These are phyloP conservation scores for Nebria ingens DNA, from an alignment of 1,140 invertebrate species.

Conservation along the genomic window DNA sequence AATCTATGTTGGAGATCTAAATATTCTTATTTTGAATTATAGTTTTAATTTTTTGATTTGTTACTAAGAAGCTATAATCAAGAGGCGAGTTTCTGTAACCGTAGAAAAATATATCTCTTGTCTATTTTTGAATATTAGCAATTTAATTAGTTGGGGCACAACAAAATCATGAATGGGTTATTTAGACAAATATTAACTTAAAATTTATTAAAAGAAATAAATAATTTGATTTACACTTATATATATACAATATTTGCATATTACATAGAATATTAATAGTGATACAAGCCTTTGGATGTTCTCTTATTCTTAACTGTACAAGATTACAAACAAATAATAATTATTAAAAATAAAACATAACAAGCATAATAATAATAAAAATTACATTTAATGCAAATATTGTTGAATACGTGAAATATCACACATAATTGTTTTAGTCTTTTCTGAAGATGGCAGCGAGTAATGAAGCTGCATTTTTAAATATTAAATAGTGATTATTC, in stretches of 20 bases:
- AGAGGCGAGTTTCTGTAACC: no score
- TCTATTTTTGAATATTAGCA: no score
- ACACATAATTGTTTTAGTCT: neutral
- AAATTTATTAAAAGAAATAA: slow-evolving; percentile 4
- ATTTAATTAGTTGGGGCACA: no score
- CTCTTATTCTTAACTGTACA: neutral
- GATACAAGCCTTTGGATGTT: neutral
- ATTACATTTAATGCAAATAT: slow-evolving; percentile 3
- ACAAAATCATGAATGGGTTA: no score
- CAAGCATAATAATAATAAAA: neutral
- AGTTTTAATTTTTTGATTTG: no score
- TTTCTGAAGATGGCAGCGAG: neutral
- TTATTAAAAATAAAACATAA: neutral
- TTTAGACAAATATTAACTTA: neutral
- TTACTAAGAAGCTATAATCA: no score
- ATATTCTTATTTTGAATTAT: no score
- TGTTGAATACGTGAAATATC: slow-evolving; percentile 6
- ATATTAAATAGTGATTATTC: no score
- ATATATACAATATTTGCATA: slow-evolving; percentile 6
- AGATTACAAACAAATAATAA: neutral
- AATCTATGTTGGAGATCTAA: no score
- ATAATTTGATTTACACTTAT: slow-evolving; percentile 3
- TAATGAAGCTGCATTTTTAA: neutral
- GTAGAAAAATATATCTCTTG: no score
- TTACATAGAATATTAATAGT: neutral